Evolutionary conservation across 2,113 vertebrate genomes (phyloP).

Genomic region (Rhynchopsitta pachyrhyncha): DNA sequence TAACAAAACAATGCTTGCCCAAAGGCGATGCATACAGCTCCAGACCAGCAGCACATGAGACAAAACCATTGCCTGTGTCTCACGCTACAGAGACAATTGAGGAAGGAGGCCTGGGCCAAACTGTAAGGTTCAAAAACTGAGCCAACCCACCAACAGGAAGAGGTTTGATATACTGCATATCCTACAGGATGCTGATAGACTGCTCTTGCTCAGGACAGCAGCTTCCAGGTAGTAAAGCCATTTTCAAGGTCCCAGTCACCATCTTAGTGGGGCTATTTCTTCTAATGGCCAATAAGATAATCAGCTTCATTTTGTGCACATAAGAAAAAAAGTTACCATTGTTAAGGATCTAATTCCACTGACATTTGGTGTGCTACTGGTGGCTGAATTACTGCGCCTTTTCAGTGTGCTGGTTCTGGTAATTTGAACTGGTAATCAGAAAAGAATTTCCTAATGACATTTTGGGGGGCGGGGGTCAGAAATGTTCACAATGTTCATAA

Average conservation of each 20-base stretch:
- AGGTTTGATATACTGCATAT: neutral
- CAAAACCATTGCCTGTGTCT: neutral
- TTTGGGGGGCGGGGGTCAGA: neutral
- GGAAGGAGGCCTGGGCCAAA: neutral
- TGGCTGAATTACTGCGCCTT: neutral
- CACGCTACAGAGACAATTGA: rapidly evolving
- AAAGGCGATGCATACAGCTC: neutral
- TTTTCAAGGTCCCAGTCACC: neutral
- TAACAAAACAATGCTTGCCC: rapidly evolving
- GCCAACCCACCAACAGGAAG: neutral
- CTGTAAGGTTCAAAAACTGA: neutral
- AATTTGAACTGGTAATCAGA: neutral
- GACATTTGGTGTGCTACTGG: neutral
- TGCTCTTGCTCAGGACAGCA: neutral
- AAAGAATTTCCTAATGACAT: neutral
- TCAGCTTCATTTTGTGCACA: neutral
- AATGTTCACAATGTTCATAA: neutral
- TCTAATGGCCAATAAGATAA: neutral
- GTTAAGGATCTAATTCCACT: neutral
- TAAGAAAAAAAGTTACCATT: neutral
- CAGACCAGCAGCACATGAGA: neutral
- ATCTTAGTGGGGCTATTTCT: neutral
- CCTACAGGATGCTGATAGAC: neutral
- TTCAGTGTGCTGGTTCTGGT: neutral
- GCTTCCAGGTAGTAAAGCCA: neutral